A percentile compares a stretch with the other conserved stretches of the same genome.
Evolutionary conservation across 2,888 invertebrate species (phyloP).

Genomic region (Thymelicus acteon): DNA sequence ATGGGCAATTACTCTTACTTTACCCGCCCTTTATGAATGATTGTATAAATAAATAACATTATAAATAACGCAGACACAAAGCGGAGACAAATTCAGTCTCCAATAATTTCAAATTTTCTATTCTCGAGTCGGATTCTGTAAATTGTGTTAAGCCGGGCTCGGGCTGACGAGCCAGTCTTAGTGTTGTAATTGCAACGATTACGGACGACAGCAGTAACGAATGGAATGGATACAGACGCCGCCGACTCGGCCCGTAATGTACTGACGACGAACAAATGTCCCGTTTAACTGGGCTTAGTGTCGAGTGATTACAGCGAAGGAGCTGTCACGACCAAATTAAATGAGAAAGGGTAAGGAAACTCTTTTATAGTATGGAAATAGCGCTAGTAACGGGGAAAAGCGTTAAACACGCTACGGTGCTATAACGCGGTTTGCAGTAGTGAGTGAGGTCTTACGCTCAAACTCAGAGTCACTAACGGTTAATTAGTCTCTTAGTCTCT

Average conservation of each 20-base stretch:
- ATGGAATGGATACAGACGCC: slow-evolving; percentile 30
- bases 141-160: slow-evolving; percentile 32
- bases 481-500: too few relatives aligned
- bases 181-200: slow-evolving; percentile 49
- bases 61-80: neutral
- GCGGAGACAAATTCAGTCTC: slow-evolving; percentile 13
- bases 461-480: too few relatives aligned
- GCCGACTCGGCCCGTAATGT: slow-evolving; percentile 14
- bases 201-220: slow-evolving; percentile 42
- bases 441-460: too few relatives aligned
- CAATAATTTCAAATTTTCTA: slow-evolving; percentile 20
- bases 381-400: neutral
- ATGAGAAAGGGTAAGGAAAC: neutral
- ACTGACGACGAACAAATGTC: slow-evolving; percentile 22
- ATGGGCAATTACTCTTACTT: too few relatives aligned
- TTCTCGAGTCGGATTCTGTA: slow-evolving; percentile 6
- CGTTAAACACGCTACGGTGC: neutral
- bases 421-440: too few relatives aligned
- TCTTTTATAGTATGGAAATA: neutral
- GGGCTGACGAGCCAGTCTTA: slow-evolving; percentile 29
- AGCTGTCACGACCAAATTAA: slow-evolving; percentile 7
- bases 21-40: too few relatives aligned
- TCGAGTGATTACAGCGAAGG: slow-evolving; percentile 16
- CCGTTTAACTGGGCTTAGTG: slow-evolving; percentile 21
- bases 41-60: neutral